Base-by-base conservation (phyloP, 1,140 invertebrate genomes). In the Procambarus virginalis region DNA sequence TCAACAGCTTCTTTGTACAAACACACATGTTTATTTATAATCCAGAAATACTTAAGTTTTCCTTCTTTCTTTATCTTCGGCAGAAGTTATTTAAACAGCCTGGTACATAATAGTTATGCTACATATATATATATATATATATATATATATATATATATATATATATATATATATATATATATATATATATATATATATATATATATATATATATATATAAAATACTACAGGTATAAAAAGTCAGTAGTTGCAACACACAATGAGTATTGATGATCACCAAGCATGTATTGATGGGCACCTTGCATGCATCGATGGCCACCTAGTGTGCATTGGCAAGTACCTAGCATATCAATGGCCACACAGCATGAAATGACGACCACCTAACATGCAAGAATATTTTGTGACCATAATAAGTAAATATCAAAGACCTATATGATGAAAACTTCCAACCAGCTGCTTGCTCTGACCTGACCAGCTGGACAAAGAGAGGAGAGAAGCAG, bases 1-100 rank as follows among this genome's bases (percentile, higher is more conserved):
- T 89, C 55, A 89, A 89, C 87, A 89, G 70, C 79, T 88, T 89
- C 51, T 84, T 89, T 89, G 87, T 89, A 84, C 81, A 89, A 78
- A 89, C 58, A 83, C 81, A 84, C 60, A 80, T 80, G 55, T 55
- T 80, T 48, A 58, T 48, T 80, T 80, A 51, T 48, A 80, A 51
- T 80, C 55, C 78, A 49, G 68, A 70, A 84, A 73, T 73, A 51
- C 34, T 70, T 51, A 64, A 60, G 17, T 22, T 73, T 64, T 84
- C 64, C 64, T 49, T 84, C 46, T 70, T 70, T 75, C 45, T 84
- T 75, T 8, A 68, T 73, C 64, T 88, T 78, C 86, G 82, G 86
- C 86, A 82, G 46, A 51, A 81, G 70, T 86, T 60, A 76, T 88
- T 34, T n/a, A 48, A 88, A 82, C 68, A 88, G 78, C 78, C 70